A percentile compares a stretch with the other conserved stretches of the same genome.
Evolutionary conservation across 2,113 vertebrate species (phyloP).

Genomic region (Callithrix jacchus): DNA sequence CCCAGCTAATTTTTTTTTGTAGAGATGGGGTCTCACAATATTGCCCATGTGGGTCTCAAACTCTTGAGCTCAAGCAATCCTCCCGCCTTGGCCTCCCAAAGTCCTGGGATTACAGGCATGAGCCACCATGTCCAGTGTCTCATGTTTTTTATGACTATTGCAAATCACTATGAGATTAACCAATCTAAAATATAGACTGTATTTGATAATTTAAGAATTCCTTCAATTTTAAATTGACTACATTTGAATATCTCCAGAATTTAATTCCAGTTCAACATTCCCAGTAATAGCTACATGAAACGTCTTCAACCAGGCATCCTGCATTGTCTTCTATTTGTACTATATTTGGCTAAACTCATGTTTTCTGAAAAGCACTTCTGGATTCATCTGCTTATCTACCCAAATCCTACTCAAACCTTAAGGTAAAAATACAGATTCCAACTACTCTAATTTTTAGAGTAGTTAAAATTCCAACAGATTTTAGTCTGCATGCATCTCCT

Average conservation of each 20-base stretch:
- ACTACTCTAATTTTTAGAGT: too few species aligned
- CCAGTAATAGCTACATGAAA: neutral
- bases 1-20: too few species aligned
- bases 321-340: neutral
- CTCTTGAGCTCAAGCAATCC: too few species aligned
- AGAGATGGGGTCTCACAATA: too few species aligned
- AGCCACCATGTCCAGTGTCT: neutral
- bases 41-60: too few species aligned
- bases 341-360: neutral
- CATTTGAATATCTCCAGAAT: neutral
- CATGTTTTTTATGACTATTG: neutral
- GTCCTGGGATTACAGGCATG: too few species aligned
- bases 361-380: neutral
- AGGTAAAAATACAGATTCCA: neutral
- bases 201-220: neutral
- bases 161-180: neutral
- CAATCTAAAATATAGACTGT: neutral
- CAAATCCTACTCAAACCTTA: neutral
- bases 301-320: neutral
- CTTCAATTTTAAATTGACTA: neutral
- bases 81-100: too few species aligned
- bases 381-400: neutral
- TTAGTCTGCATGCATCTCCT: too few species aligned
- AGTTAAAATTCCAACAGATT: too few species aligned
- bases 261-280: neutral